These are phyloP conservation scores for Marcusenius ussheri DNA, from an alignment of 2,113 vertebrate genomes.

Conservation along the genomic window DNA sequence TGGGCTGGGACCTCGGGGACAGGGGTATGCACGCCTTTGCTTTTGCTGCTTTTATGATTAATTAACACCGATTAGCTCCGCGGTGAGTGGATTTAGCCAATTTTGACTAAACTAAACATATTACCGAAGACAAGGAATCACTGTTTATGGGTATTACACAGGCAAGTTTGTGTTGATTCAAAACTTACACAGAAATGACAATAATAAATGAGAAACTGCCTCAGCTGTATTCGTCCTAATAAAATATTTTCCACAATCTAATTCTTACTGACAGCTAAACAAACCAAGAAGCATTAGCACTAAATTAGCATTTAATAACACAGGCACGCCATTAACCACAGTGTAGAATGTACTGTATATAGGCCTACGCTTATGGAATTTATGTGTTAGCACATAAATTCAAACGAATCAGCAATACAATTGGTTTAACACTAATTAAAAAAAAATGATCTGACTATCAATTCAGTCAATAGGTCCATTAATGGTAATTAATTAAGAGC, in stretches of 20 bases:
- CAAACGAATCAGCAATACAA: background rate
- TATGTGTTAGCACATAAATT: background rate
- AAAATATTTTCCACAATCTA: background rate
- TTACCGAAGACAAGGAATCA: background rate
- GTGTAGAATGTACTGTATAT: background rate
- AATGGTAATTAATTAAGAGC: background rate
- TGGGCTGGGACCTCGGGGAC: background rate
- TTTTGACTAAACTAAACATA: background rate
- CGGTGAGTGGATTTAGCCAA: background rate
- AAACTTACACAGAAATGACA: background rate
- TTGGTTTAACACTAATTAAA: background rate
- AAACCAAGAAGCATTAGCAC: background rate
- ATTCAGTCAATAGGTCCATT: background rate
- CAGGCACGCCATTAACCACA: background rate
- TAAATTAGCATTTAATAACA: conserved; percentile 1
- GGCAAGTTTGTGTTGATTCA: background rate
- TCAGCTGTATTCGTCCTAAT: background rate
- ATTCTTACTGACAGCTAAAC: background rate
- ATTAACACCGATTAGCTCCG: background rate
- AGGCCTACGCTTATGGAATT: background rate
- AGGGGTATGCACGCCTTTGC: background rate
- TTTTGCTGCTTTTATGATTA: background rate
- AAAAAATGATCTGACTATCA: background rate
- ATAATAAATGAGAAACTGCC: background rate
- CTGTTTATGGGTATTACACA: background rate